Conservation (phyloP, 2,888 invertebrate species). For the Galerucella pusilla region DNA sequence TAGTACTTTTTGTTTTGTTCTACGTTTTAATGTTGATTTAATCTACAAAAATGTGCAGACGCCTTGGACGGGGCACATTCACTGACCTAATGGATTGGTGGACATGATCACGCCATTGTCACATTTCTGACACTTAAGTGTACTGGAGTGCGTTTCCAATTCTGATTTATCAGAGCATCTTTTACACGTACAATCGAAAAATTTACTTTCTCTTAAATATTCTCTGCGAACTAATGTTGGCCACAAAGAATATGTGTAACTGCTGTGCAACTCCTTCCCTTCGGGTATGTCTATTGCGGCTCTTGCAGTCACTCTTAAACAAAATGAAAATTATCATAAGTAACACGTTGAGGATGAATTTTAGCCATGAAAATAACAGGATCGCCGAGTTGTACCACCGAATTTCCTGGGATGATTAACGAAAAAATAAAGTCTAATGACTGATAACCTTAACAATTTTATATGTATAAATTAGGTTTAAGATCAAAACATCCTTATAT, state of each 20-base stretch:
- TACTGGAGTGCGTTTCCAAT: slow-evolving; percentile 81
- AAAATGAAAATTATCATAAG: neutral
- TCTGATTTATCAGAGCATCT: slow-evolving; percentile 85
- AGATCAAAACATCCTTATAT: too few relatives aligned
- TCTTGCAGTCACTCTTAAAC: slow-evolving; percentile 73
- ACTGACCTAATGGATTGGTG: slow-evolving; percentile 74
- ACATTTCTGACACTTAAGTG: slow-evolving; percentile 82
- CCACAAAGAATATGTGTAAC: slow-evolving; percentile 81
- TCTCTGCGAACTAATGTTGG: slow-evolving; percentile 79
- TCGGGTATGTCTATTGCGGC: slow-evolving; percentile 74
- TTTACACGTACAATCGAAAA: slow-evolving; percentile 80
- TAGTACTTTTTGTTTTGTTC: too few relatives aligned
- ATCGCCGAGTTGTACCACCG: too few relatives aligned
- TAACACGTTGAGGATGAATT: too few relatives aligned
- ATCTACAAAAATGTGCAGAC: too few relatives aligned
- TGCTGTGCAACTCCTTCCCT: slow-evolving; percentile 75
- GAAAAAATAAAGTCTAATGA: too few relatives aligned
- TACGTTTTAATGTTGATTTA: too few relatives aligned
- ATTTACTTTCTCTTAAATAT: slow-evolving; percentile 79
- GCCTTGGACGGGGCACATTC: neutral
- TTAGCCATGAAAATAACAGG: too few relatives aligned
- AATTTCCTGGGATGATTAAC: too few relatives aligned
- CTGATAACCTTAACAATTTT: too few relatives aligned
- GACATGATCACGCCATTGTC: slow-evolving; percentile 76
- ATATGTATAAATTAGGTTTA: too few relatives aligned